These are phyloP conservation scores for Hypocryptadius cinnamomeus DNA, from an alignment of 2,113 vertebrate species.

Conservation along the genomic window DNA sequence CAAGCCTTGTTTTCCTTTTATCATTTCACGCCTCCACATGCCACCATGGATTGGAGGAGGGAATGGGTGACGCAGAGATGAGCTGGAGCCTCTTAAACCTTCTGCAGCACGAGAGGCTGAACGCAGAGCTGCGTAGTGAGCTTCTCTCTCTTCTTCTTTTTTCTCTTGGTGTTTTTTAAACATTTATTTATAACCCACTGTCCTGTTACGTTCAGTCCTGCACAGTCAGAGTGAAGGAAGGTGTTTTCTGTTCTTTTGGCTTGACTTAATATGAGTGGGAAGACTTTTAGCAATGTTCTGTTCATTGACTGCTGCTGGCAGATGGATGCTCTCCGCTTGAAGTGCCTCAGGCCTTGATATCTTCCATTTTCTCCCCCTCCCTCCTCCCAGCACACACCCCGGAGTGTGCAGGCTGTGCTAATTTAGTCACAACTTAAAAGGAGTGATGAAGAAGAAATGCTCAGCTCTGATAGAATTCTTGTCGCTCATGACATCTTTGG, in stretches of 20 bases:
- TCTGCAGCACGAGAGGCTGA: background rate
- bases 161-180: background rate
- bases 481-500: background rate
- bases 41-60: background rate
- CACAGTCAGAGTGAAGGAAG: background rate
- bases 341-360: conserved; percentile 32
- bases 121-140: accelerated
- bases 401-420: conserved; percentile 44
- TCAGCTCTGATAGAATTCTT: conserved; percentile 17
- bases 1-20: background rate
- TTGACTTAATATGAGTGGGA: conserved; percentile 36
- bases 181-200: background rate
- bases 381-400: conserved; percentile 13
- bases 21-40: background rate
- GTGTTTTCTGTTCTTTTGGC: conserved; percentile 48
- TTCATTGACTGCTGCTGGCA: conserved; percentile 54
- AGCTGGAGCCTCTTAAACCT: background rate
- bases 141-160: background rate
- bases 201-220: background rate
- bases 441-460: conserved; percentile 24
- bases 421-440: conserved; percentile 48
- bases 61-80: background rate
- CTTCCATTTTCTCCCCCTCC: background rate
- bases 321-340: conserved; percentile 49
- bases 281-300: conserved; percentile 47